Percentiles rank a stretch among this genome's conserved stretches.
Conservation (phyloP, 30 jellyfish, hydroid and myxozoan genomes). For the Rhopilema esculentum region DNA sequence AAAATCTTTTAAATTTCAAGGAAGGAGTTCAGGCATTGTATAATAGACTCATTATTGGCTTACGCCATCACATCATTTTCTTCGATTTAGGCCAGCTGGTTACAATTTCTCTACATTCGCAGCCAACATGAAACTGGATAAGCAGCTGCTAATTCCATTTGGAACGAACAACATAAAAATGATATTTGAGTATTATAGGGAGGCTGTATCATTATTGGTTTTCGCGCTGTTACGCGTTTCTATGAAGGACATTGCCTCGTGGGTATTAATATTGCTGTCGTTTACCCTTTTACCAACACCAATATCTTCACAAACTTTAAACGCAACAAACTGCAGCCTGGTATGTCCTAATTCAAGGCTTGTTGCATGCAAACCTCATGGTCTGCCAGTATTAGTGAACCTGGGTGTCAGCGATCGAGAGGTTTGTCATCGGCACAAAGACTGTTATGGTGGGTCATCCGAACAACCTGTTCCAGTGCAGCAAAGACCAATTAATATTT, state of each 20-base stretch:
- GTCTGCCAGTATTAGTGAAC: background rate
- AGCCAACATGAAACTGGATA: background rate
- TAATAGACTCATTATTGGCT: too few relatives aligned
- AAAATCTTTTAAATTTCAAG: too few relatives aligned
- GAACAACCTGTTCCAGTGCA: slow-evolving; percentile 36
- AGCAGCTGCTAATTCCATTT: too few relatives aligned
- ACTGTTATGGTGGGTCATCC: slow-evolving; percentile 48
- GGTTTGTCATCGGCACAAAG: slow-evolving; percentile 48
- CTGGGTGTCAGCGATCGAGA: slow-evolving; percentile 50
- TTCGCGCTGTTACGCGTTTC: background rate
- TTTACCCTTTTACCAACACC: background rate
- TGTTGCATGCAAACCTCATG: slow-evolving; percentile 45
- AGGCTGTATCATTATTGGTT: slow-evolving; percentile 12
- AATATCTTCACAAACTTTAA: slow-evolving; percentile 17
- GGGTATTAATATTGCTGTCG: background rate
- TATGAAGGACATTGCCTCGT: background rate
- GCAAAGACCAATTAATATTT: slow-evolving; percentile 54
- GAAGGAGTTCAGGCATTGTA: too few relatives aligned
- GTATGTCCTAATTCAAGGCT: slow-evolving; percentile 44
- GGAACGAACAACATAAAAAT: background rate
- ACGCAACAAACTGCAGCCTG: slow-evolving; percentile 13
- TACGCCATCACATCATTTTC: too few relatives aligned
- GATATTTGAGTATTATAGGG: slow-evolving; percentile 22
- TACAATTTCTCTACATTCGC: too few relatives aligned
- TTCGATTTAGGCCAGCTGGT: too few relatives aligned